Conservation (phyloP, 2,888 invertebrate genomes). For the Fissipunctia ypsillon region DNA sequence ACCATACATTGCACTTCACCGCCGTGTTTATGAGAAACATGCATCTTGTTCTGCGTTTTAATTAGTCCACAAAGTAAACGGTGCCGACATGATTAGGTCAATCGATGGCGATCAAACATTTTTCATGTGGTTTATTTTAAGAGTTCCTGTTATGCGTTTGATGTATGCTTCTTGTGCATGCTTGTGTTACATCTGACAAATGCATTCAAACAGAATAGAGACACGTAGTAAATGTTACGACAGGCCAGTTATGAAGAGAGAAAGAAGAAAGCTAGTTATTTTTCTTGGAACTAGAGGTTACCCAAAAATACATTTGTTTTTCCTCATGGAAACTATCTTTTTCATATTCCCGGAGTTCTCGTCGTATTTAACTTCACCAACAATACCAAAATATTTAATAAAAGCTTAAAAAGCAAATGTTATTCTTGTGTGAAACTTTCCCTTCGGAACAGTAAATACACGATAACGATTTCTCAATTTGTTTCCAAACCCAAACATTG, state of each 20-base stretch:
- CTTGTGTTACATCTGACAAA: constrained; percentile 60
- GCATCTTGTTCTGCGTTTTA: constrained; percentile 69
- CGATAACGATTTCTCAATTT: constrained; percentile 79
- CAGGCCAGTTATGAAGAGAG: constrained; percentile 35
- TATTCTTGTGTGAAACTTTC: constrained; percentile 69
- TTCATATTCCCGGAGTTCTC: constrained; percentile 17
- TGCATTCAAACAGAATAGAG: constrained; percentile 50
- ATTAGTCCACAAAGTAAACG: constrained; percentile 81
- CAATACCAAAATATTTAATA: constrained; percentile 55
- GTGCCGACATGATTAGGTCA: constrained; percentile 82
- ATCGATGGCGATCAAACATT: constrained; percentile 81
- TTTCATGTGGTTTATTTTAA: constrained; percentile 78
- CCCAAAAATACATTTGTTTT: constrained; percentile 30
- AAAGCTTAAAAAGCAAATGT: constrained; percentile 58
- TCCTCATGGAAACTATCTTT: constrained; percentile 10
- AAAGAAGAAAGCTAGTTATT: constrained; percentile 46
- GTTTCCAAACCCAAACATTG: constrained; percentile 76
- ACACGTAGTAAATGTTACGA: constrained; percentile 55
- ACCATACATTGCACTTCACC: constrained; percentile 59
- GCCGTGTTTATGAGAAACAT: constrained; percentile 64
- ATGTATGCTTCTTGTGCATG: constrained; percentile 55
- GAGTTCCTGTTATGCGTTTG: constrained; percentile 73
- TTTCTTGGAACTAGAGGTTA: constrained; percentile 31
- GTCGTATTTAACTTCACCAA: constrained; percentile 26
- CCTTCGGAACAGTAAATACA: constrained; percentile 72